Evolutionary conservation across 2,797 vertebrate genomes (phyloP).

Genomic region (Momotus momota): DNA sequence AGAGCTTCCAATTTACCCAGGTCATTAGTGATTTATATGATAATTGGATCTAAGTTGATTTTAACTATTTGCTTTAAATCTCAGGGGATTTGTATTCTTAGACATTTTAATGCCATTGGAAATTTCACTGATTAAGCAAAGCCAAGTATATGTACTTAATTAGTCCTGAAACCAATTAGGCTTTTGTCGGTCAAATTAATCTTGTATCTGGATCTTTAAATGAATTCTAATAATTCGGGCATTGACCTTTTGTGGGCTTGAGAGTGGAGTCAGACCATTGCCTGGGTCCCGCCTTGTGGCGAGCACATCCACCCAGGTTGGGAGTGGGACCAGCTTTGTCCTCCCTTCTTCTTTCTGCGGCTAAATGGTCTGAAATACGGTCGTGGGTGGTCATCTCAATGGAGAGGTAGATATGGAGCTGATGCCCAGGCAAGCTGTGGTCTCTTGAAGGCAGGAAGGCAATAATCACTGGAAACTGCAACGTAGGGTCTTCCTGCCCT

Average conservation of each 20-base stretch:
- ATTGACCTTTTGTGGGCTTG: neutral
- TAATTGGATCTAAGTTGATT: slow-evolving; percentile 73
- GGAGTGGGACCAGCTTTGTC: neutral
- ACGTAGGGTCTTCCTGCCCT: neutral
- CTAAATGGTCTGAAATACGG: neutral
- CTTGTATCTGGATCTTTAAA: slow-evolving; percentile 35
- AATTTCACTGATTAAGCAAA: slow-evolving; percentile 69
- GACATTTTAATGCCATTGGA: slow-evolving; percentile 61
- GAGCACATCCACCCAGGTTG: accelerated
- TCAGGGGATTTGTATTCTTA: slow-evolving; percentile 51
- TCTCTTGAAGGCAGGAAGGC: neutral
- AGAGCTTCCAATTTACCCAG: slow-evolving; percentile 64
- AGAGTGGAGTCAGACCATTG: neutral
- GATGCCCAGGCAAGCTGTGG: neutral
- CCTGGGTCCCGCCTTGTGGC: neutral
- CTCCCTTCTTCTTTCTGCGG: neutral
- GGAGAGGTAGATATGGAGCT: neutral
- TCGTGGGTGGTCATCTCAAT: neutral
- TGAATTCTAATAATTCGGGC: slow-evolving; percentile 35
- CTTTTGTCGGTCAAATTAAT: slow-evolving; percentile 53
- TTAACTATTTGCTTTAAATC: slow-evolving; percentile 72
- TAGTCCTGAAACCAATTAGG: slow-evolving; percentile 66
- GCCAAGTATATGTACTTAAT: slow-evolving; percentile 51
- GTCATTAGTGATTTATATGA: slow-evolving; percentile 72
- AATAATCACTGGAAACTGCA: neutral